These are phyloP conservation scores for Germaria angustata DNA, from an alignment of 2,888 invertebrate genomes.

Conservation along the genomic window DNA sequence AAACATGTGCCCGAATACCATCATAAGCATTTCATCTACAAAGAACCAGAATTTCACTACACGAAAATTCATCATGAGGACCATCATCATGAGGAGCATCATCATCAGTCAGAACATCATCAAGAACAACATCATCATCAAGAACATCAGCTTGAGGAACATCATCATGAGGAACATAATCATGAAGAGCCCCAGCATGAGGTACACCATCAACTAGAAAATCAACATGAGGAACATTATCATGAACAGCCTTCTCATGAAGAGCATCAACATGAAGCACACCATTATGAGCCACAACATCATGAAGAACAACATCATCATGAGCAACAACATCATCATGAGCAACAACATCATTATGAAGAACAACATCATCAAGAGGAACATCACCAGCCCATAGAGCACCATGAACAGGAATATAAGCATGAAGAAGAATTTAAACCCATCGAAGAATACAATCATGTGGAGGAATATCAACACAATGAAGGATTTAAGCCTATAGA, in stretches of 20 bases:
- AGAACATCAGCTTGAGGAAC: conserved; percentile 70
- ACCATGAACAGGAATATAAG: not conserved
- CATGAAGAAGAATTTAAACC: conserved; percentile 42
- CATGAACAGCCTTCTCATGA: conserved; percentile 69
- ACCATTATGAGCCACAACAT: conserved; percentile 61
- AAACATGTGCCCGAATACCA: conserved; percentile 84
- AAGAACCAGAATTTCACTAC: conserved; percentile 85
- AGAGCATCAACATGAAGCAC: conserved; percentile 60
- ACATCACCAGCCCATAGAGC: conserved; percentile 27
- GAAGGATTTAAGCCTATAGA: conserved; percentile 68
- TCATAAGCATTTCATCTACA: conserved; percentile 86
- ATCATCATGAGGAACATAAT: conserved; percentile 66
- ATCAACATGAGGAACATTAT: conserved; percentile 71
- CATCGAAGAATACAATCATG: conserved; percentile 69
- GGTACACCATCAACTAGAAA: conserved; percentile 66
- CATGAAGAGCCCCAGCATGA: conserved; percentile 68
- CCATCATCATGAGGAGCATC: conserved; percentile 63
- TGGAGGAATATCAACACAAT: conserved; percentile 73
- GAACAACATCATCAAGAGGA: conserved; percentile 65
- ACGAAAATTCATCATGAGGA: conserved; percentile 80
- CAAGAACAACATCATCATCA: conserved; percentile 71
- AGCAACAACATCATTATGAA: conserved; percentile 51
- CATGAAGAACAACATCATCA: conserved; percentile 67
- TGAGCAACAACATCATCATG: conserved; percentile 70
- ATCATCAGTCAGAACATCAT: conserved; percentile 63